Base-by-base conservation (phyloP, 2,797 vertebrate genomes). In the Phrynocephalus forsythii region DNA sequence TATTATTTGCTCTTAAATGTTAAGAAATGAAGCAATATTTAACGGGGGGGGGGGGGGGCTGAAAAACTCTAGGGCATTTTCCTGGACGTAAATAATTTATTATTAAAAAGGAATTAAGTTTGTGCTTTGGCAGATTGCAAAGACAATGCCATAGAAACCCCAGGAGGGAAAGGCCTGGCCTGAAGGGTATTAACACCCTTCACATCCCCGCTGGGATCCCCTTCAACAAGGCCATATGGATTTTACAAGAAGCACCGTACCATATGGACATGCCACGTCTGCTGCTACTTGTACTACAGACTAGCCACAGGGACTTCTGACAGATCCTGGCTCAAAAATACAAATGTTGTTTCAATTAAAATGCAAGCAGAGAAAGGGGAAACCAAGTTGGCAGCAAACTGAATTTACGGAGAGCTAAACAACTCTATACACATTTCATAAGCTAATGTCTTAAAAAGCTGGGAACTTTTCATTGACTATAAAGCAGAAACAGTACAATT, bases 151-250 rank as follows among this genome's bases (percentile, higher is more conserved):
- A 96, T 91, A 95, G 97, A 96, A 97, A 97, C 97, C 98, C 97
- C 96, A 95, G 98, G 97, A 97, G 97, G 97, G 97, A 96, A 97
- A 95, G 96, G 96, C 96, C 97, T 97, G 97, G 98, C 97, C 98
- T 98, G 97, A 97, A 96, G 98, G 98, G 98, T 97, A 98, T 98
- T 98, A 98, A 98, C 98, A 98, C 98, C 98, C 97, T 97, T 97
- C 96, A 97, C 97, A 97, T 98, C 97, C 98, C 98, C 95, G 96
- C 98, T 97, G 98, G 96, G 96, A 96, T 96, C 96, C 97, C 97
- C 97, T 97, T 97, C 97, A 97, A 97, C 97, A 97, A 97, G 96
- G 97, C 98, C 98, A 99, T 99, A 98, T 98, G 98, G 98, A 97
- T 98, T 97, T 98, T 98, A 99, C 97, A 98, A 97, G 97, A 97